Conservation (phyloP, 2,888 invertebrate genomes). For the Eupithecia pulchellata region DNA sequence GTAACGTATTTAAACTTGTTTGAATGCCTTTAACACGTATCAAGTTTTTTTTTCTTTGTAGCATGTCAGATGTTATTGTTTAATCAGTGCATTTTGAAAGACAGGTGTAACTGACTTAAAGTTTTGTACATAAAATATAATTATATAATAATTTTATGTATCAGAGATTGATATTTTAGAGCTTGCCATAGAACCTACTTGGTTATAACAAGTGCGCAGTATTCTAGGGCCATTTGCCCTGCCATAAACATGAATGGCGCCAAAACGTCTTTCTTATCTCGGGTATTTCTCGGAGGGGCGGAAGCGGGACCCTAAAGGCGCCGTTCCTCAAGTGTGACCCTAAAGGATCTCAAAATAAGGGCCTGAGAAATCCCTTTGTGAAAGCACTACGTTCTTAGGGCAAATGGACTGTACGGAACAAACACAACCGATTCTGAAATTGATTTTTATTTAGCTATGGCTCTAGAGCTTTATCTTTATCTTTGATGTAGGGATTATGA, state of each 20-base stretch:
- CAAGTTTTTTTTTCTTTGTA: not conserved
- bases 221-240: conserved; percentile 82
- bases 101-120: not conserved
- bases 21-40: not conserved
- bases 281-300: conserved; percentile 81
- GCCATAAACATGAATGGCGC: conserved; percentile 85
- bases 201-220: conserved; percentile 83
- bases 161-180: conserved; percentile 26
- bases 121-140: not conserved
- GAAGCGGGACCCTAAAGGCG: conserved; percentile 78
- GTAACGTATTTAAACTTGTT: not conserved
- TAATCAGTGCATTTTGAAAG: not conserved
- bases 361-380: conserved; percentile 74
- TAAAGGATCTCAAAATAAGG: conserved; percentile 83
- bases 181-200: conserved; percentile 62
- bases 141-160: conserved; percentile 11
- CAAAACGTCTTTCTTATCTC: conserved; percentile 85
- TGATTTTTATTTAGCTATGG: conserved; percentile 80
- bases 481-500: conserved; percentile 52
- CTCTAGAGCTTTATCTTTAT: conserved; percentile 62
- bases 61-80: too few relatives aligned
- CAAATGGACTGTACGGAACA: conserved; percentile 83
- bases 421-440: conserved; percentile 79
- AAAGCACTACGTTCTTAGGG: conserved; percentile 78
- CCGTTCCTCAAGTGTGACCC: conserved; percentile 81